These are phyloP conservation scores for Crotalus adamanteus DNA, from an alignment of 2,797 vertebrate genomes.

Conservation along the genomic window DNA sequence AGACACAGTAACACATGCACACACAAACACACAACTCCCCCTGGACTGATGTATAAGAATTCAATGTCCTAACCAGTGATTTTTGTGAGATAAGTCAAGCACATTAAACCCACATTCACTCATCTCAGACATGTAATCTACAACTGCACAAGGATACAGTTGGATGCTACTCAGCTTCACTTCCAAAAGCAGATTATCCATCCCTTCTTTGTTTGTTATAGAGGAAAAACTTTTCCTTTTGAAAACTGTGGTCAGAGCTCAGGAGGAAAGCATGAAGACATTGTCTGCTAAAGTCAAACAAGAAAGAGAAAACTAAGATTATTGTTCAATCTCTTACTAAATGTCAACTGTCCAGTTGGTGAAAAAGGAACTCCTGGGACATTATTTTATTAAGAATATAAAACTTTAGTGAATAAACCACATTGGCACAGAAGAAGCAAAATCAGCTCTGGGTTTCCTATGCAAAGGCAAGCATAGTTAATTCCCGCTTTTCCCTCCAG, in stretches of 20 bases:
- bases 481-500: too few relatives aligned
- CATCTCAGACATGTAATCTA: not conserved
- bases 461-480: too few relatives aligned
- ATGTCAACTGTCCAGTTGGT: not conserved
- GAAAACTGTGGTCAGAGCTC: not conserved
- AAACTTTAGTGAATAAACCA: too few relatives aligned
- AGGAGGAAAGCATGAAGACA: not conserved
- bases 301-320: not conserved
- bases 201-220: not conserved
- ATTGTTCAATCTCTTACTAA: not conserved
- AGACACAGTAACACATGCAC: too few relatives aligned
- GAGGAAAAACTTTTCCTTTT: not conserved
- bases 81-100: not conserved
- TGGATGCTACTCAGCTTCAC: not conserved
- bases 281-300: not conserved
- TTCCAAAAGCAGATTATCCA: not conserved
- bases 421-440: too few relatives aligned
- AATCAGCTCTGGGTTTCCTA: too few relatives aligned
- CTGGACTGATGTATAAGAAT: not conserved
- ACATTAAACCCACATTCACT: not conserved
- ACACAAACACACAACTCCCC: not conserved
- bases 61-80: not conserved
- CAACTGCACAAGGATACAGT: not conserved
- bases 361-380: too few relatives aligned
- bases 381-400: too few relatives aligned